Evolutionary conservation across 2,888 invertebrate genomes (phyloP).

Genomic region (Chrysolina americana): DNA sequence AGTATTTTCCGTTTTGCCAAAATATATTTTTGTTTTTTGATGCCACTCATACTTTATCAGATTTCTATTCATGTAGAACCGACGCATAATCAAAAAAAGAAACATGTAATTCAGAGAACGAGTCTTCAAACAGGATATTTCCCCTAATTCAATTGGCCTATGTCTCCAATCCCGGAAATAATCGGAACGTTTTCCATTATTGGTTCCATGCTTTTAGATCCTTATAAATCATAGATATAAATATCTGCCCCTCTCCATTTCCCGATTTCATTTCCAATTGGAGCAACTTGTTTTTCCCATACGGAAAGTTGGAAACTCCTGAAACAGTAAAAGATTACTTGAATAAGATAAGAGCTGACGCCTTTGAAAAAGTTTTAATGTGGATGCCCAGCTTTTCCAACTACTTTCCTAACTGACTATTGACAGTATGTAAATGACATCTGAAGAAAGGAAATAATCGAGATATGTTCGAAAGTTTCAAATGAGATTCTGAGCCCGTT

Average conservation of each 20-base stretch:
- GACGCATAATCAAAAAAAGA: too few relatives aligned
- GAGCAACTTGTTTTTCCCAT: constrained; percentile 14
- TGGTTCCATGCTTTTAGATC: background rate
- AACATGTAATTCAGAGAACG: too few relatives aligned
- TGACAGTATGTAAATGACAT: constrained; percentile 29
- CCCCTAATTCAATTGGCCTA: background rate
- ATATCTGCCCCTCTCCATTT: constrained; percentile 25
- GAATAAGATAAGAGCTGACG: constrained; percentile 22
- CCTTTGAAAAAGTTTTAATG: constrained; percentile 30
- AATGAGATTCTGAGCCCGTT: background rate
- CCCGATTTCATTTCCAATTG: constrained; percentile 26
- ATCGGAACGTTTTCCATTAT: background rate
- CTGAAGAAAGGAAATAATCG: constrained; percentile 11
- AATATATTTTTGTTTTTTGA: too few relatives aligned
- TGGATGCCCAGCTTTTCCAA: background rate
- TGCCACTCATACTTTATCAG: too few relatives aligned
- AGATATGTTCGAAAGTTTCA: background rate
- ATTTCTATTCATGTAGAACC: too few relatives aligned
- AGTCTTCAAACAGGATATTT: background rate
- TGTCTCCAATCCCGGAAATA: background rate
- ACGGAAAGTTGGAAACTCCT: constrained; percentile 20
- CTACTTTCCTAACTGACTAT: constrained; percentile 24
- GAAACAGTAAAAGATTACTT: constrained; percentile 31
- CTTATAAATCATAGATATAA: constrained; percentile 2
- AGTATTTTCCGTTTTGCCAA: too few relatives aligned